Evolutionary conservation across 2,797 vertebrate species (phyloP).

Genomic region (Sebastes matsubarae): DNA sequence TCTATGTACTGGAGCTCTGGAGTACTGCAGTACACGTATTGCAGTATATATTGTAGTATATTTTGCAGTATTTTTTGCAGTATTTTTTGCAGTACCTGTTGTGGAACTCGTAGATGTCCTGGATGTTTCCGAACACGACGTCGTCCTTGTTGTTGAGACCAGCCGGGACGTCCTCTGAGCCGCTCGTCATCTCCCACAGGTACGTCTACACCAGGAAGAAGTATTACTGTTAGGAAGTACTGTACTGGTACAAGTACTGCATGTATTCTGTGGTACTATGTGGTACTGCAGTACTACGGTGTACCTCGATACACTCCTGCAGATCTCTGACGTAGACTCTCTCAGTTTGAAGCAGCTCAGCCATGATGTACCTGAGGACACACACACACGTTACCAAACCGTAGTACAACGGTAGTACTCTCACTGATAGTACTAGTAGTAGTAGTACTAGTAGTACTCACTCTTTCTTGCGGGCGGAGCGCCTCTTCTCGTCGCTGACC

Average conservation of each 20-base stretch:
- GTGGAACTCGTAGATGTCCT: slow-evolving; percentile 98
- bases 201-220: slow-evolving; percentile 85
- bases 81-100: slow-evolving; percentile 70
- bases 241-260: too few relatives aligned
- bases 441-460: slow-evolving; percentile 66
- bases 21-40: slow-evolving; percentile 70
- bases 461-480: slow-evolving; percentile 96
- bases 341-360: slow-evolving; percentile 96
- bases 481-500: slow-evolving; percentile 96
- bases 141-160: slow-evolving; percentile 95
- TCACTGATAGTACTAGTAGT: neutral
- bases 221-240: neutral
- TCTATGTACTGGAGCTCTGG: neutral
- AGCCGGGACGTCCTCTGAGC: slow-evolving; percentile 92
- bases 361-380: slow-evolving; percentile 89
- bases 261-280: neutral
- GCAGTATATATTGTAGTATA: too few relatives aligned
- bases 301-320: slow-evolving; percentile 96
- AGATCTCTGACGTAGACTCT: slow-evolving; percentile 96
- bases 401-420: fast-evolving
- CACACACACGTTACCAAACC: neutral
- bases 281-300: neutral
- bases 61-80: neutral
- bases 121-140: slow-evolving; percentile 97
- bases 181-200: slow-evolving; percentile 98